Evolutionary conservation across 2,888 invertebrate genomes (phyloP).

Genomic region (Mythimna impura): DNA sequence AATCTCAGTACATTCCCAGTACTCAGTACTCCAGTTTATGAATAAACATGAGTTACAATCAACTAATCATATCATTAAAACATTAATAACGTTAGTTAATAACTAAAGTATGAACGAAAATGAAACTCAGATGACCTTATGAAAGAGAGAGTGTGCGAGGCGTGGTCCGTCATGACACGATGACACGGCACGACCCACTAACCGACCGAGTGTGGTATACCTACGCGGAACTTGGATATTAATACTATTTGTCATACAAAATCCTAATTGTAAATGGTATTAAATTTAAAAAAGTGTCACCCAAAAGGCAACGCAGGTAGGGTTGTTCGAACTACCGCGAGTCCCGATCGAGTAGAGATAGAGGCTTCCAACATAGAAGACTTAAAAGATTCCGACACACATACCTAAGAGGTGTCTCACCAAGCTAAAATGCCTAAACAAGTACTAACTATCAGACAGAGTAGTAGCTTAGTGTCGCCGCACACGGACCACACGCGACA

Average conservation of each 20-base stretch:
- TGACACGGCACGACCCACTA: slow-evolving; percentile 49
- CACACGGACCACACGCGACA: too few species aligned
- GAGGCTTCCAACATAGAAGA: too few species aligned
- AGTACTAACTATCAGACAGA: too few species aligned
- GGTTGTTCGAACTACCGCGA: neutral
- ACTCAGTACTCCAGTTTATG: neutral
- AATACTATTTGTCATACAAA: slow-evolving; percentile 2
- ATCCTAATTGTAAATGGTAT: neutral
- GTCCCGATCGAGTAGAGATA: too few species aligned
- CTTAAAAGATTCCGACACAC: too few species aligned
- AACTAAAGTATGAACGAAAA: slow-evolving; percentile 17
- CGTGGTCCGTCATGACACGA: slow-evolving; percentile 40
- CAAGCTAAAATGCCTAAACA: too few species aligned
- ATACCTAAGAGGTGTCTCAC: too few species aligned
- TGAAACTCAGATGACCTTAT: slow-evolving; percentile 44
- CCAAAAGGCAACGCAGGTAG: neutral
- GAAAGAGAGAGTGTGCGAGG: slow-evolving; percentile 65
- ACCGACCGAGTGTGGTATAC: slow-evolving; percentile 5
- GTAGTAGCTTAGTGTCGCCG: too few species aligned
- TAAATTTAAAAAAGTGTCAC: neutral
- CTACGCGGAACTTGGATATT: slow-evolving; percentile 29
- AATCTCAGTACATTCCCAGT: neutral
- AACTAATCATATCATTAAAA: slow-evolving; percentile 3
- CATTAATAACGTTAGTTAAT: neutral
- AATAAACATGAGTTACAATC: slow-evolving; percentile 5